phyloP scores from a whole-genome alignment of 2,888 invertebrate genomes.

The Nephrocerus scutellatus region DNA sequence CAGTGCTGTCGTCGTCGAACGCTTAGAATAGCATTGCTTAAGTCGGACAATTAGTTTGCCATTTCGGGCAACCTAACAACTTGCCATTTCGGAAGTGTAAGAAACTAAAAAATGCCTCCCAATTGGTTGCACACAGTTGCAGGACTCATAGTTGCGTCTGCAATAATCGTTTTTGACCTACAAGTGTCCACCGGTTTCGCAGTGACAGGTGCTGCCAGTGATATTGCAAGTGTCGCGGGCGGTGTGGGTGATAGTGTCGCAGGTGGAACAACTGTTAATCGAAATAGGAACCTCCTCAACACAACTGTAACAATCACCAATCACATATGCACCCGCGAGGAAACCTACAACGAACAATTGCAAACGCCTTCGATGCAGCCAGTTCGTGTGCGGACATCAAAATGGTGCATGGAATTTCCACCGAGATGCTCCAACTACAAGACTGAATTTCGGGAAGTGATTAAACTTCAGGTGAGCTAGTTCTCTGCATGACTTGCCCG shows the following conservation, averaged over 20 bases:
- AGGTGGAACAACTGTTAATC: slow-evolving; percentile 10
- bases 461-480: slow-evolving; percentile 60
- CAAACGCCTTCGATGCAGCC: slow-evolving; percentile 51
- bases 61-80: too few species aligned
- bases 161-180: too few species aligned
- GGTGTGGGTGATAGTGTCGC: slow-evolving; percentile 6
- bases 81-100: too few species aligned
- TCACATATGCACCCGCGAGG: slow-evolving; percentile 43
- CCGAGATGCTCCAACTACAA: slow-evolving; percentile 71
- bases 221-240: slow-evolving; percentile 11
- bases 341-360: slow-evolving; percentile 52
- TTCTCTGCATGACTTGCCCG: too few species aligned
- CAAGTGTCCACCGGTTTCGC: too few species aligned
- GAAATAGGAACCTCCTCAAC: slow-evolving; percentile 26
- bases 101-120: too few species aligned
- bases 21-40: too few species aligned
- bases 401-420: slow-evolving; percentile 73
- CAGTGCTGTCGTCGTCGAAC: too few species aligned
- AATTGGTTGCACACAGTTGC: too few species aligned
- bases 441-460: slow-evolving; percentile 62
- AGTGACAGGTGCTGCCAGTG: too few species aligned
- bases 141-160: too few species aligned
- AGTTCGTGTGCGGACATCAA: slow-evolving; percentile 62
- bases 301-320: slow-evolving; percentile 17
- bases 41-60: too few species aligned